These are phyloP conservation scores for Coecobrya sp. DNA, from an alignment of 2,888 invertebrate species.

Conservation along the genomic window DNA sequence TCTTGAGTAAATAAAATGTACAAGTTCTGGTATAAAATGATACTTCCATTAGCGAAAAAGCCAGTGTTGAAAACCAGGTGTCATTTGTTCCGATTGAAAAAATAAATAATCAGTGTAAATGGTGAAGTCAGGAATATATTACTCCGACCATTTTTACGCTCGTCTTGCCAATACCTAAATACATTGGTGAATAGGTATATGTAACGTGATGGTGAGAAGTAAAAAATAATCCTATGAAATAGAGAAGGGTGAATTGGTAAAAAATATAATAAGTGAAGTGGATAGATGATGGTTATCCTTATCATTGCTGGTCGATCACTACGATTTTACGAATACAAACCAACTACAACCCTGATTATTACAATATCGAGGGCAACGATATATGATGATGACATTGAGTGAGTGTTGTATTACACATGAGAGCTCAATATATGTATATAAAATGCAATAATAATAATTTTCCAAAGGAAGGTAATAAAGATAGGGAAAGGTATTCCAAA, in stretches of 20 bases:
- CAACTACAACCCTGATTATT: neutral
- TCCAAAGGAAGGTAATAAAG: constrained; percentile 65
- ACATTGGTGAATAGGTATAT: neutral
- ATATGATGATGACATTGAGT: constrained; percentile 11
- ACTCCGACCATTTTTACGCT: neutral
- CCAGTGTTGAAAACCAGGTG: neutral
- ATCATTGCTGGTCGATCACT: neutral
- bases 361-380: constrained; percentile 5
- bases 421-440: constrained; percentile 8
- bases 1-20: too few relatives aligned
- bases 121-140: neutral
- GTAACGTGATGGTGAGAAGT: neutral
- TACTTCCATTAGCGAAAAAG: neutral
- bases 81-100: constrained; percentile 10
- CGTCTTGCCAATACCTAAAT: neutral
- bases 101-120: neutral
- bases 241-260: constrained; percentile 32
- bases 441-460: constrained; percentile 42
- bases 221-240: neutral
- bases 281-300: constrained; percentile 4
- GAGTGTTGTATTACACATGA: constrained; percentile 1
- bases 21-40: too few relatives aligned
- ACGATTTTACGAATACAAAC: neutral
- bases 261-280: constrained; percentile 22
- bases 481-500: constrained; percentile 57